Percentiles rank a stretch among this genome's conserved stretches.
Evolutionary conservation across 23 tunicate species (phyloP).

Genomic region (Phallusia fumigata): DNA sequence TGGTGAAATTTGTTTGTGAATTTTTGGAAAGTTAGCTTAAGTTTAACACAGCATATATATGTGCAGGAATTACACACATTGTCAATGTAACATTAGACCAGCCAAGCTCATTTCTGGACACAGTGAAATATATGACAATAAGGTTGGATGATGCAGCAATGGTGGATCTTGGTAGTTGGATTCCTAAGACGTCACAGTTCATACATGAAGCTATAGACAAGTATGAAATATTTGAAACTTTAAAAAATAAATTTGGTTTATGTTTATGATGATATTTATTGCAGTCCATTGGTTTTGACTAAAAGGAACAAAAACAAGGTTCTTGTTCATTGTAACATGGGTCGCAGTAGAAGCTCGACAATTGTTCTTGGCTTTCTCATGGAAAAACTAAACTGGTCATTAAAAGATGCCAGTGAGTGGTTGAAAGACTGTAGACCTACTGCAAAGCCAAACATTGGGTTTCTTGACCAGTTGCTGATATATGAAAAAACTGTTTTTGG

Average conservation of each 20-base stretch:
- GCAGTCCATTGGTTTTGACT: not conserved
- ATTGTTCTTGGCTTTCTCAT: constrained; percentile 75
- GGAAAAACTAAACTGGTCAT: constrained; percentile 33
- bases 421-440: constrained; percentile 84
- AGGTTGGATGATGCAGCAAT: constrained; percentile 54
- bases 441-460: constrained; percentile 71
- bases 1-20: not conserved
- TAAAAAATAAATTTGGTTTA: too few species aligned
- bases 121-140: constrained; percentile 54
- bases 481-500: constrained; percentile 61
- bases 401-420: constrained; percentile 62
- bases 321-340: constrained; percentile 82
- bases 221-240: too few species aligned
- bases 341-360: constrained; percentile 83
- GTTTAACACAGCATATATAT: not conserved
- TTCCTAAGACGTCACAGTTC: constrained; percentile 57
- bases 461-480: constrained; percentile 64
- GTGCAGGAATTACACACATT: constrained; percentile 78
- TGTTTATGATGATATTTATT: not conserved
- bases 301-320: constrained; percentile 47
- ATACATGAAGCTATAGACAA: constrained; percentile 38
- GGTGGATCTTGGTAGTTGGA: constrained; percentile 55
- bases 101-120: constrained; percentile 54
- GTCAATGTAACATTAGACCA: constrained; percentile 69
- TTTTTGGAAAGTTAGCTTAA: not conserved